Conservation (phyloP, 2,888 invertebrate genomes). For the Aproaerema taeniolella region DNA sequence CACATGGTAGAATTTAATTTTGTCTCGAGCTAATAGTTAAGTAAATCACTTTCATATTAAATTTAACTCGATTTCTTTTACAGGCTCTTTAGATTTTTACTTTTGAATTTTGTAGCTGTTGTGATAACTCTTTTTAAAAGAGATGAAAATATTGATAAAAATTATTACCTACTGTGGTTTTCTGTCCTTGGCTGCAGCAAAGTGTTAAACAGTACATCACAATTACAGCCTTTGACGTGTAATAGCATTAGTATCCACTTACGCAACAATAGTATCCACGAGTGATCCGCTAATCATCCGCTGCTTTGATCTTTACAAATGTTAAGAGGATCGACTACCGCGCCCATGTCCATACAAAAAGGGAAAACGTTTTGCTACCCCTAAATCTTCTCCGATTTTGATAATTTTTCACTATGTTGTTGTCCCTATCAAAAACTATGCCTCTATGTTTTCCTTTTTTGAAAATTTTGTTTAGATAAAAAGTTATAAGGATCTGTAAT, state of each 20-base stretch:
- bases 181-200: constrained; percentile 47
- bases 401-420: no score
- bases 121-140: background rate
- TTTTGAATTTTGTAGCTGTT: no score
- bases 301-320: constrained; percentile 55
- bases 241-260: constrained; percentile 53
- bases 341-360: no score
- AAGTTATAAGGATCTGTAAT: no score
- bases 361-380: no score
- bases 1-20: constrained; percentile 27
- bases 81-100: background rate
- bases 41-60: constrained; percentile 5
- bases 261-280: constrained; percentile 60
- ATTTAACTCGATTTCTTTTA: constrained; percentile 1
- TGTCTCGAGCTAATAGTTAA: constrained; percentile 4
- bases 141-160: no score
- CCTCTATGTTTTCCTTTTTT: no score
- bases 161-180: no score
- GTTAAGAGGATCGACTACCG: no score
- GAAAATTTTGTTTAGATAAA: no score
- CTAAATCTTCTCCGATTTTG: no score
- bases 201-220: constrained; percentile 61
- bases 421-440: no score
- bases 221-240: constrained; percentile 44
- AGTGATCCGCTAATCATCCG: constrained; percentile 61